Base-by-base conservation (phyloP, 2,888 invertebrate genomes). In the Apamea sordens region DNA sequence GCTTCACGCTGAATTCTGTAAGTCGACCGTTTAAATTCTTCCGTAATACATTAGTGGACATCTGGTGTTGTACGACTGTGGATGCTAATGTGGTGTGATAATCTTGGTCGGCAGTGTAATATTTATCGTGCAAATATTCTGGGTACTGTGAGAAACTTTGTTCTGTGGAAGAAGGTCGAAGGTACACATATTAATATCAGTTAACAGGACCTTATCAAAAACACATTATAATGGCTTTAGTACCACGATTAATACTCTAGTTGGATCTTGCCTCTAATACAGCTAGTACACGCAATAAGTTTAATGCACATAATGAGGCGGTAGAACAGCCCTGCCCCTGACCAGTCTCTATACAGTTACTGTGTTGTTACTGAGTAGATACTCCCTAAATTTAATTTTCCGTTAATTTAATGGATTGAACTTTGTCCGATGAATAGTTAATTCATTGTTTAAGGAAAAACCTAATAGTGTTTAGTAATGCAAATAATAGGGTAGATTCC, bases 1-100 rank as follows among this genome's bases (percentile, higher is more conserved):
- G 91, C 94, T 94, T 95, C 95, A 96, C 95, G 95, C 91, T 92
- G 87, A 86, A 90, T 94, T 91, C 89, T 88, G 85, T 84, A 83
- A 88, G 87, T 88, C 80, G 90, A 93, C 91, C 95, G 95, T 94
- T 93, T 91, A 95, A 95, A 95, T 95, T 95, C 93, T 93, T 93
- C 91, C 91, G 88, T 89, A 90, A 88, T 89, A 89, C 86, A 87
- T 89, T 89, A 89, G 79, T 87, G 81, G 82, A 84, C 80, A 89
- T 86, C 87, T 89, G 88, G 77, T 75, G 61, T 63, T 61, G 63
- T 77, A 70, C 63, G 44, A 73, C 44, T 80, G 64, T 75, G 41
- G 70, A 79, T 85, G 84, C 63, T 80, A 83, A 88, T 88, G 73
- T 82, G 67, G 21, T 74, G 73, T 70, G 73, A 80, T 79, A 73